These are phyloP conservation scores for Sebastes hubbsi DNA, from an alignment of 2,797 vertebrate genomes.

Conservation along the genomic window DNA sequence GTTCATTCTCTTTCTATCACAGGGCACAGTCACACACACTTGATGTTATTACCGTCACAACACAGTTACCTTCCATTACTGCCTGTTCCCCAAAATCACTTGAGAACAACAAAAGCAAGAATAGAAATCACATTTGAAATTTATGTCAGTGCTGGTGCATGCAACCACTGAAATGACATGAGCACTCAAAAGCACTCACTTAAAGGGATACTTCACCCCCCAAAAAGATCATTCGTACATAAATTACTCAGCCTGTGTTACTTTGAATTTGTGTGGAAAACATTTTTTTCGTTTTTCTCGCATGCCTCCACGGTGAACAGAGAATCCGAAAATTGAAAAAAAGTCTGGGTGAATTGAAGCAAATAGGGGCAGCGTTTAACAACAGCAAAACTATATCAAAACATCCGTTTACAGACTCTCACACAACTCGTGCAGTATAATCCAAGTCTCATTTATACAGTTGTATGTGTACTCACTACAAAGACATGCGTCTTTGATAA, in stretches of 20 bases:
- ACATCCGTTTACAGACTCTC: neutral
- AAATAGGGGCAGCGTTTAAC: neutral
- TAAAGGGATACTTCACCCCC: neutral
- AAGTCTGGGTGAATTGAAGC: neutral
- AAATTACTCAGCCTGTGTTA: neutral
- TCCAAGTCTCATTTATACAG: too few species aligned
- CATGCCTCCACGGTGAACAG: too few species aligned
- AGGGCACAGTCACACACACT: neutral
- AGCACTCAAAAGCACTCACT: neutral
- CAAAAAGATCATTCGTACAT: neutral
- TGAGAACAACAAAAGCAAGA: slow-evolving; percentile 14
- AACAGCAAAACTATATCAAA: neutral
- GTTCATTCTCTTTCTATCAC: slow-evolving; percentile 2
- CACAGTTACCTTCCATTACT: slow-evolving; percentile 12
- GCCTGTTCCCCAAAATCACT: slow-evolving; percentile 1
- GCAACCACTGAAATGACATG: neutral
- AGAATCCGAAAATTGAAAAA: neutral
- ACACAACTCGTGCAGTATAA: too few species aligned
- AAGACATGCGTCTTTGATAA: neutral
- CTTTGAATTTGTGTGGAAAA: neutral
- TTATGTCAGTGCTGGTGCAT: neutral
- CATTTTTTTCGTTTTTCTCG: too few species aligned
- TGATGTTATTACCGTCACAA: neutral
- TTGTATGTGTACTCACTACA: neutral
- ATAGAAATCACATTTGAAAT: neutral